Evolutionary conservation across 2,888 invertebrate genomes (phyloP).

Genomic region (Mythimna loreyi): DNA sequence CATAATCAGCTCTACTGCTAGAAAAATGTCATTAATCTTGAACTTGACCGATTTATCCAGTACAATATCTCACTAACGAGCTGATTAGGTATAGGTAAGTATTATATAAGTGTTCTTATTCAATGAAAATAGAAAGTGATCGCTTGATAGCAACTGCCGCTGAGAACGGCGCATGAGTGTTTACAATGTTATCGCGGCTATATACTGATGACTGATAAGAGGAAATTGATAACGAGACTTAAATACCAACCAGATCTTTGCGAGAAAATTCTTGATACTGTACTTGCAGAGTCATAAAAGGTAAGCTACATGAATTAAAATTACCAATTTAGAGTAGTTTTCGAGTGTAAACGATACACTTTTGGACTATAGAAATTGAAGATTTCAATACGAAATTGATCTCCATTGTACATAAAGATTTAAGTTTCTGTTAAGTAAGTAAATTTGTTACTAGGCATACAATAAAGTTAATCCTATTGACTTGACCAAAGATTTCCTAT

Average conservation of each 20-base stretch:
- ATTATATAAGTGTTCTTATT: background rate
- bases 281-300: background rate
- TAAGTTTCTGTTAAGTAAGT: no score
- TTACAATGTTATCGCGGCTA: slow-evolving; percentile 81
- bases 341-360: background rate
- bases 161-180: slow-evolving; percentile 65
- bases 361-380: background rate
- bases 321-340: background rate
- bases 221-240: slow-evolving; percentile 49
- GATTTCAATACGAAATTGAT: background rate
- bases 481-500: background rate
- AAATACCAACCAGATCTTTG: slow-evolving; percentile 2
- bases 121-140: slow-evolving; percentile 43
- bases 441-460: no score
- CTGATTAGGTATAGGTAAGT: background rate
- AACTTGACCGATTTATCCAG: slow-evolving; percentile 43
- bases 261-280: slow-evolving; percentile 1
- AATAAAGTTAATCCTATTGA: background rate
- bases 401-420: no score
- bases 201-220: slow-evolving; percentile 75
- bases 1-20: background rate
- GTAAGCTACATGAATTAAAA: background rate
- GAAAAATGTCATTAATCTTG: slow-evolving; percentile 23
- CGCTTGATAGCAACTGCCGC: slow-evolving; percentile 43
- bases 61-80: background rate